phyloP scores from a whole-genome alignment of 2,888 invertebrate genomes.

The Pammene fasciana region DNA sequence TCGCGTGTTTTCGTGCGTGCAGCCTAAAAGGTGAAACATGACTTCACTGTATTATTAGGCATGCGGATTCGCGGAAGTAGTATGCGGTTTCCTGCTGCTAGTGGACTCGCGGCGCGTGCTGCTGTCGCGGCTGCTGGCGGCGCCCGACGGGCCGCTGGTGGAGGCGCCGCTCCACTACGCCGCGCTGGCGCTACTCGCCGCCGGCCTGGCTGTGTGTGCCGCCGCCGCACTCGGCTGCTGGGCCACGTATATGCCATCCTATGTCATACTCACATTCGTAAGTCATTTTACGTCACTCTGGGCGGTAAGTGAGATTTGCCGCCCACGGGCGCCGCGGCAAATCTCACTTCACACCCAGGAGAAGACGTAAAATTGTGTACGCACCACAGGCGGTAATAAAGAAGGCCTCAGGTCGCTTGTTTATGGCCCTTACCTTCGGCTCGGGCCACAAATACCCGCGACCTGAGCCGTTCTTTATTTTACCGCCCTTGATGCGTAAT shows the following conservation, averaged over 20 bases:
- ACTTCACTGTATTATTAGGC: conserved; percentile 75
- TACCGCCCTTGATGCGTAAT: no score
- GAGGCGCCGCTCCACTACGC: conserved; percentile 91
- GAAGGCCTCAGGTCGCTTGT: no score
- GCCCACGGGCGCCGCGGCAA: no score
- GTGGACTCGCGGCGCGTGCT: conserved; percentile 88
- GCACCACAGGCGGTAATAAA: no score
- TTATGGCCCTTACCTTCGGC: no score
- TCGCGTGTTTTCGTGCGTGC: no score
- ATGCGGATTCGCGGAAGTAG: conserved; percentile 88
- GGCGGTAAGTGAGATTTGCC: no score
- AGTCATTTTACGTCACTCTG: no score
- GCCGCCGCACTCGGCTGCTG: conserved; percentile 91
- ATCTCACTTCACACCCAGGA: no score
- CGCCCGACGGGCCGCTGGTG: conserved; percentile 83
- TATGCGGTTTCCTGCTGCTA: conserved; percentile 88
- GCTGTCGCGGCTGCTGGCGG: conserved; percentile 87
- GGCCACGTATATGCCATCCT: conserved; percentile 90
- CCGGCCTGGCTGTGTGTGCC: conserved; percentile 87
- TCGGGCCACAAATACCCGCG: no score
- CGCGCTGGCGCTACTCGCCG: conserved; percentile 86
- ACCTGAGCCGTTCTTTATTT: no score
- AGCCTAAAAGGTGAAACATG: neutral
- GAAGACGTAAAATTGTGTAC: no score
- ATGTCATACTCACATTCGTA: conserved; percentile 87